Evolutionary conservation across 2,113 vertebrate genomes (phyloP).

Genomic region (Orcinus orca): DNA sequence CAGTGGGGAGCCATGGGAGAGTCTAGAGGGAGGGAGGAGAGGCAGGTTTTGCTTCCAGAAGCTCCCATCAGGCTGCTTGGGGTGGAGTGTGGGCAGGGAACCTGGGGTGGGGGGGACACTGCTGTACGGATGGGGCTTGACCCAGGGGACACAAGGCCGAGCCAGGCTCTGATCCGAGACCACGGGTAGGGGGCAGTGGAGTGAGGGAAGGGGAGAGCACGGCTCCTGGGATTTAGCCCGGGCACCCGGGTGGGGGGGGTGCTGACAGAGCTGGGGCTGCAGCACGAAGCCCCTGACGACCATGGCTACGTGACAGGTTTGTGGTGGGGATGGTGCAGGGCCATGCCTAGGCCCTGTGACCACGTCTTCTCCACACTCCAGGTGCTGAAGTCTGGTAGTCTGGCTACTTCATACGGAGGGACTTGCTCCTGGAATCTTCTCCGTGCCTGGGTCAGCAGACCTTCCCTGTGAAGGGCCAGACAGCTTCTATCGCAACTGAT

Average conservation of each 20-base stretch:
- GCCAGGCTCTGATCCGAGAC: background rate
- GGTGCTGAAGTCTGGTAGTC: rapidly evolving
- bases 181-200: background rate
- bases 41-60: background rate
- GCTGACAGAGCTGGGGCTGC: background rate
- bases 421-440: background rate
- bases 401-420: background rate
- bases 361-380: rapidly evolving
- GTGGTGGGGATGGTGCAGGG: background rate
- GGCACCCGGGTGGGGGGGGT: rapidly evolving
- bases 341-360: background rate
- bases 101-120: background rate
- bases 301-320: background rate
- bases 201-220: background rate
- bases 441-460: rapidly evolving
- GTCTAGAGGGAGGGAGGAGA: background rate
- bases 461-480: background rate
- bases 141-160: background rate
- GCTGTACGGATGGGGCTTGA: background rate
- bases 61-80: rapidly evolving
- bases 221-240: no score
- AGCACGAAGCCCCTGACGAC: background rate
- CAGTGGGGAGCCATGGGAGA: background rate
- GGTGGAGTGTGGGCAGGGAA: background rate
- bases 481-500: rapidly evolving